Evolutionary conservation across 2,888 invertebrate genomes (phyloP), one percentile per base, ranked within the genome.

Genomic region (Melipona beecheii): DNA sequence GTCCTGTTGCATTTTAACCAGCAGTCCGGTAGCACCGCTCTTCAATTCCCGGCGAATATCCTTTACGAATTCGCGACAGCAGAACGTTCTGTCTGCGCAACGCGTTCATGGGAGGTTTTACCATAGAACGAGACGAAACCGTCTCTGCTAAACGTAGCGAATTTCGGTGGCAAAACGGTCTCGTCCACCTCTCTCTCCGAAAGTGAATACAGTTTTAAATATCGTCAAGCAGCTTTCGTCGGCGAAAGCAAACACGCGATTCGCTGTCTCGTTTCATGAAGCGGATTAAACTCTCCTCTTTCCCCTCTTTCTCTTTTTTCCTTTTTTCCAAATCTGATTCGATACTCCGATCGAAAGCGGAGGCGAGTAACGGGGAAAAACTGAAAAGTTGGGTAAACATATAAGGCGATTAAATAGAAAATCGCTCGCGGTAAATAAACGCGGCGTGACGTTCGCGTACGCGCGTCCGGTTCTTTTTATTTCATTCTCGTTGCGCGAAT

Each of bases 11-110:
- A 58, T 43, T 75, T 60, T 70, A 52, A 50, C 72, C 60, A 66
- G 52, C 54, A 75, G 80, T 75, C 69, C 31, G 4, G 9, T 43
- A 43, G 71, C 64, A 73, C 43, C 27, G 24, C 72, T 75, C 69
- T 66, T 78, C 78, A 60, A 52, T 71, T 75, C 74, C 77, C n/a
- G 52, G 49, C 49, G 81, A 84, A 83, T 78, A 64, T 78, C 64
- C 60, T 72, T 70, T 83, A 73, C 69, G 62, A 69, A 75, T 27
- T 52, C 75, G 68, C 31, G 73, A 81, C 74, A 81, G 71, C 80
- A 71, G 71, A 60, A 81, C 69, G 36, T 72, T 54, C 60, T 62
- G 80, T 19, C 68, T 21, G 64, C 64, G n/a, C 62, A 15, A 60
- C 56, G 52, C 64, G 60, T 75, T 83, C 75, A 74, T 31, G 36